Base-by-base conservation (phyloP, 1,140 invertebrate genomes). In the Leptonema lineaticorne region DNA sequence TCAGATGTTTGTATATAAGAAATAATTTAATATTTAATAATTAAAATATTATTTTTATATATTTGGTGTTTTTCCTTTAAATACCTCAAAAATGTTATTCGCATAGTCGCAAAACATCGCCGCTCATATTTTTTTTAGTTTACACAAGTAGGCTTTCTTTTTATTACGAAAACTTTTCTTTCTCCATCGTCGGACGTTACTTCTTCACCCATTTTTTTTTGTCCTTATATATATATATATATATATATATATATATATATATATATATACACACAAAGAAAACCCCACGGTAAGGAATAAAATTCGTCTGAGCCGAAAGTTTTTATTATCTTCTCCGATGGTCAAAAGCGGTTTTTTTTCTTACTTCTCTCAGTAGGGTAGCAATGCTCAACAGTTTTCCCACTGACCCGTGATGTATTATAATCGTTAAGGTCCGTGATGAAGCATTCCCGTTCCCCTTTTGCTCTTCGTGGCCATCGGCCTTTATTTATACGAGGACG, bases 161-260 rank as follows among this genome's bases (percentile, higher is more conserved):
- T 64, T 64, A 64, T 64, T 64, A 64, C 62, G 27, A 41, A 64
- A 64, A 64, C 45, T 64, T 64, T 64, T 50, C 62, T 29, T 64
- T 22, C 29, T 50, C 50, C 29, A 22, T 50, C 46, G 18, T 14
- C 22, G 11, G 50, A 20, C 62, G 9, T 50, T 48, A 22, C 16
- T 62, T 62, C 22, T 41, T n/a, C n/a, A n/a, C n/a, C n/a, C n/a
- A n/a, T n/a, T n/a, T n/a, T n/a, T n/a, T n/a, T n/a, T n/a, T n/a
- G n/a, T n/a, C n/a, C n/a, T n/a, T n/a, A n/a, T n/a, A n/a, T n/a
- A n/a, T n/a, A n/a, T n/a, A n/a, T n/a, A n/a, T n/a, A n/a, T n/a
- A n/a, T n/a, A n/a, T n/a, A n/a, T n/a, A n/a, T n/a, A n/a, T n/a
- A n/a, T n/a, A n/a, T n/a, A n/a, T n/a, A n/a, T n/a, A n/a, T n/a